phyloP scores from a whole-genome alignment of 2,113 vertebrate species.

The Platysteira castanea region DNA sequence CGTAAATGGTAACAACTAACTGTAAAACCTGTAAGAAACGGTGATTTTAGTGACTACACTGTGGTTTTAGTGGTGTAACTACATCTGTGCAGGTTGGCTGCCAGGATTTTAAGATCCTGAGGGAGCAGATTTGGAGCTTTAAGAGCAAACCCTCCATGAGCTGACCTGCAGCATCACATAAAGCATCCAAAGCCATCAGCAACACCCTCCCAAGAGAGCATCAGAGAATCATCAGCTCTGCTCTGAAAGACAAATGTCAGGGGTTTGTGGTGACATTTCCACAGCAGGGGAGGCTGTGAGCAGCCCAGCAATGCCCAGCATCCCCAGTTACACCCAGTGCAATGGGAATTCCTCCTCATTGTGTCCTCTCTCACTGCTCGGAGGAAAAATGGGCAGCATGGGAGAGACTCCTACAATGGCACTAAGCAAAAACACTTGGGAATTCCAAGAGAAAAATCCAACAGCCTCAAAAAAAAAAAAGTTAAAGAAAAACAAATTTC shows the following conservation, averaged over 20 bases:
- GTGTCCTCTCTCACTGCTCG: neutral
- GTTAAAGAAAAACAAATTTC: neutral
- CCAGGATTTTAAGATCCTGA: neutral
- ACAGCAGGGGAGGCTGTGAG: neutral
- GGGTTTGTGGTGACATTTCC: neutral
- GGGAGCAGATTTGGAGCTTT: neutral
- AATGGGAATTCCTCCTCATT: neutral
- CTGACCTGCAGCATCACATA: neutral
- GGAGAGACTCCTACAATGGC: neutral
- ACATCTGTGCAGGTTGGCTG: neutral
- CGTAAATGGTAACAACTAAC: neutral
- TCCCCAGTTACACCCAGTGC: rapidly evolving
- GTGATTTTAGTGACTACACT: rapidly evolving
- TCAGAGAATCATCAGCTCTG: neutral
- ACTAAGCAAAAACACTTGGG: neutral
- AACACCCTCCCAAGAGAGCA: neutral
- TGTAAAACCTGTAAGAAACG: too few relatives aligned
- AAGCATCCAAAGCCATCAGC: neutral
- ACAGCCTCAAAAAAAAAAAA: neutral
- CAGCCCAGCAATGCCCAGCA: neutral
- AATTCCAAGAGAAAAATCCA: neutral
- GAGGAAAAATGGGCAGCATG: neutral
- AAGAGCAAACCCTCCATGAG: neutral
- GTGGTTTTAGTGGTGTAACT: neutral
- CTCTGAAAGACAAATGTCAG: neutral